Evolutionary conservation across 92 coral and sea anemone genomes (phyloP), one percentile per base, ranked within the genome.

Genomic region (Phenganax stokvisi): DNA sequence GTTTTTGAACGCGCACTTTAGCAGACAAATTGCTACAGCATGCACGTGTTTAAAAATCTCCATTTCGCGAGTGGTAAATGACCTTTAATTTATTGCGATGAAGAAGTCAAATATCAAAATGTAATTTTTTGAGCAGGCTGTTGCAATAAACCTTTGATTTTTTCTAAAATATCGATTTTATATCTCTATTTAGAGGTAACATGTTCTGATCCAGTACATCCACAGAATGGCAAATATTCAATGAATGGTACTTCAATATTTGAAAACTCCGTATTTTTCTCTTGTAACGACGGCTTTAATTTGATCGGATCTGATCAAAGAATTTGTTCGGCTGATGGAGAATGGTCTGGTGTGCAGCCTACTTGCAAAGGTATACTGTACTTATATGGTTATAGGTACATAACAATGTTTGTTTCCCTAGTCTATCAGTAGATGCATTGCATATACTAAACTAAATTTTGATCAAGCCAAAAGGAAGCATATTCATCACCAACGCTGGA

Each of bases 321-420:
- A 72, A 86, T 82, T 51, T 94, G 98, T 71, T 87, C 74, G 44
- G 97, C 94, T 3, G 85, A 94, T 82, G 92, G 97, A 6, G 81
- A 86, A 57, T 94, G 98, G 98, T 91, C 98, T n/a, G 98, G 98
- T 17, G 75, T 82, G 17, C 92, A 94, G 87, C 97, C 98, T 16
- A 87, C 81, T 27, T 94, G 98, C 80, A 72, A 86, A 76, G 92
- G 98, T 92, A 87, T 37, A 37, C 25, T 20, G 25, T 20, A 20
- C 25, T 20, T 20, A 20, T 20, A 20, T 20, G 25, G 25, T 20
- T 20, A 20, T 20, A 20, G 25, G 25, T 20, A 20, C 25, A 20
- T 20, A 20, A 20, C 25, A 20, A 20, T 20, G 25, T 20, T 20
- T 20, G 25, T 20, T 20, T 20, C 25, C 25, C 25, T 20, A 20